These are phyloP conservation scores for Indri indri DNA, from an alignment of 2,113 vertebrate genomes.

Conservation along the genomic window DNA sequence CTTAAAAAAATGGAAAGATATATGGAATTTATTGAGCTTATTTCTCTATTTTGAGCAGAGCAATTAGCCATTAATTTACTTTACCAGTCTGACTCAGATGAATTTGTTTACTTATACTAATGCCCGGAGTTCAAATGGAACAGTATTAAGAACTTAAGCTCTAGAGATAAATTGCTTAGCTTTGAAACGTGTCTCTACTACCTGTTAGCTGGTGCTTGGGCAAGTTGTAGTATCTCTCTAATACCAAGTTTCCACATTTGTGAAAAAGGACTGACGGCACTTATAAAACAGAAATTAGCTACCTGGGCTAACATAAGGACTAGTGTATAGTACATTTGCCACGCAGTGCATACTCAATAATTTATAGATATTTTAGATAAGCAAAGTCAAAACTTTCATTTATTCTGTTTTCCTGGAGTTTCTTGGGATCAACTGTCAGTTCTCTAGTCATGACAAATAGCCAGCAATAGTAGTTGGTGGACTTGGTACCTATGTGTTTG, in stretches of 20 bases:
- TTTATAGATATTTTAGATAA: not conserved
- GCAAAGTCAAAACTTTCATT: not conserved
- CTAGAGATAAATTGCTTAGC: not conserved
- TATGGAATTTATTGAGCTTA: not conserved
- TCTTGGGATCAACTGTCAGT: not conserved
- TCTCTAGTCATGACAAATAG: not conserved
- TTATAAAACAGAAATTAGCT: not conserved
- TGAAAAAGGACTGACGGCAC: not conserved
- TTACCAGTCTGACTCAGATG: not conserved
- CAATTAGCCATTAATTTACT: not conserved
- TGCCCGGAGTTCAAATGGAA: not conserved
- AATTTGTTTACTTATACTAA: not conserved
- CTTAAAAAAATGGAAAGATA: not conserved
- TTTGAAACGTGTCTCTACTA: not conserved
- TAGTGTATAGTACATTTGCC: not conserved
- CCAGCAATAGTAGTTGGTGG: too few relatives aligned
- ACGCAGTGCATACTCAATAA: not conserved
- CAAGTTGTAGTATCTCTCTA: not conserved
- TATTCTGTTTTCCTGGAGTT: not conserved
- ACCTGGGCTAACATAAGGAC: not conserved
- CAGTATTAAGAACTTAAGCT: not conserved
- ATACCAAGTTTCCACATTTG: not conserved
- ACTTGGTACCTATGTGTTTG: not conserved
- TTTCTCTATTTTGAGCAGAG: not conserved
- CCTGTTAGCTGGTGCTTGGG: not conserved